Percentiles rank a stretch among this genome's conserved stretches.
Evolutionary conservation across 2,113 vertebrate genomes (phyloP).

Genomic region (Forbesichthys agassizii): DNA sequence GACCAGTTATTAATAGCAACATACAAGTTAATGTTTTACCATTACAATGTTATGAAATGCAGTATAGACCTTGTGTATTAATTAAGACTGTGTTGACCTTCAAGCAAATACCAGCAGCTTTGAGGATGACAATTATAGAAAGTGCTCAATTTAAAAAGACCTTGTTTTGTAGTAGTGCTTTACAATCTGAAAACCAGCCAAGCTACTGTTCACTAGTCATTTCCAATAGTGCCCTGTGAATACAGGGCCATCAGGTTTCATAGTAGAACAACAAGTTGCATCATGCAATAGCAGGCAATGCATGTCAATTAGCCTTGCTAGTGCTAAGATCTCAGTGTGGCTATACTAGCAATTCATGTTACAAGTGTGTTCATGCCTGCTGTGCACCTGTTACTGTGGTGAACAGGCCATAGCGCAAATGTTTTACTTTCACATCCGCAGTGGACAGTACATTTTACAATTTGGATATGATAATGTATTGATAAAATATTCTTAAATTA

Average conservation of each 20-base stretch:
- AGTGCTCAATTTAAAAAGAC: slow-evolving; percentile 1
- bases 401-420: too few species aligned
- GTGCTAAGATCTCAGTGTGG: background rate
- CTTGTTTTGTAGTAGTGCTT: too few species aligned
- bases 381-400: background rate
- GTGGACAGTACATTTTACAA: too few species aligned
- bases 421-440: too few species aligned
- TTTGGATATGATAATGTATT: too few species aligned
- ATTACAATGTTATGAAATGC: too few species aligned
- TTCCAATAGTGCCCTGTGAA: background rate
- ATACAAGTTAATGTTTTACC: too few species aligned
- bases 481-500: too few species aligned
- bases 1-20: too few species aligned
- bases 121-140: slow-evolving; percentile 1
- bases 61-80: background rate
- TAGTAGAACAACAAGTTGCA: background rate
- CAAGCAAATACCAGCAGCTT: slow-evolving; percentile 12
- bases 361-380: background rate
- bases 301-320: slow-evolving; percentile 11
- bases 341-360: background rate
- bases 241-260: background rate
- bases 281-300: slow-evolving; percentile 3
- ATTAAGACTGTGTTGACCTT: background rate
- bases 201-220: background rate
- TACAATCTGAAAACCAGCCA: too few species aligned